These are phyloP conservation scores for Helleia helle DNA, from an alignment of 2,888 invertebrate genomes.

Conservation along the genomic window DNA sequence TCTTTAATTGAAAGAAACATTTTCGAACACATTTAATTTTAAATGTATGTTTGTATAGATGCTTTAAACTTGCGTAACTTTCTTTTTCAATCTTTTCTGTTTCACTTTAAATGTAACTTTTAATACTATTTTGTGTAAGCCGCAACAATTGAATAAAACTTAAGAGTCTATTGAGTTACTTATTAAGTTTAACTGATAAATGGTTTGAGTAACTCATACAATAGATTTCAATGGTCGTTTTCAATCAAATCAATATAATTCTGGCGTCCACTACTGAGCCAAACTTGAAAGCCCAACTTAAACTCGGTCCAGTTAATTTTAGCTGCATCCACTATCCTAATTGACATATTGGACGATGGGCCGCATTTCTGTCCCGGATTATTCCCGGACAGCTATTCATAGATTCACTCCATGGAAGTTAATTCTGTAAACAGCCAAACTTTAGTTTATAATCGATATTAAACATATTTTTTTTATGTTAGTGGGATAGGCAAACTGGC, in stretches of 20 bases:
- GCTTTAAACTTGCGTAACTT: neutral
- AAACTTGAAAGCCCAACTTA: slow-evolving; percentile 15
- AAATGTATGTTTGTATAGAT: slow-evolving; percentile 1
- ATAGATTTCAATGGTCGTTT: slow-evolving; percentile 13
- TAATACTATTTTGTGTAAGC: no score
- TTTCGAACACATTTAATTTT: neutral
- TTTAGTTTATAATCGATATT: neutral
- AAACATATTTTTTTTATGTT: no score
- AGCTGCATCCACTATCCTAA: slow-evolving; percentile 44
- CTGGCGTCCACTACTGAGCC: slow-evolving; percentile 10
- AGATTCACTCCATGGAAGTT: neutral
- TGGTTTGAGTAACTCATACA: slow-evolving; percentile 7
- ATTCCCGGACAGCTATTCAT: slow-evolving; percentile 20
- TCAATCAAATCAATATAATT: slow-evolving; percentile 28
- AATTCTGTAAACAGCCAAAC: no score
- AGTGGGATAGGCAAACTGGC: no score
- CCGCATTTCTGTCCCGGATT: slow-evolving; percentile 27
- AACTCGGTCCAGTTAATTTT: slow-evolving; percentile 22
- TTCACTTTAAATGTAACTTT: neutral
- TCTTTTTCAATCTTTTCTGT: neutral
- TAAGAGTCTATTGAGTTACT: no score
- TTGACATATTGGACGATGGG: slow-evolving; percentile 43
- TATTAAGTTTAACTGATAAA: slow-evolving; percentile 11
- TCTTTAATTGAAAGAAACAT: slow-evolving; percentile 4
- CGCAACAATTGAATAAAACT: no score